Evolutionary conservation across 2,797 vertebrate species (phyloP), one percentile per base, ranked within the genome.

Genomic region (Pempheris klunzingeri): DNA sequence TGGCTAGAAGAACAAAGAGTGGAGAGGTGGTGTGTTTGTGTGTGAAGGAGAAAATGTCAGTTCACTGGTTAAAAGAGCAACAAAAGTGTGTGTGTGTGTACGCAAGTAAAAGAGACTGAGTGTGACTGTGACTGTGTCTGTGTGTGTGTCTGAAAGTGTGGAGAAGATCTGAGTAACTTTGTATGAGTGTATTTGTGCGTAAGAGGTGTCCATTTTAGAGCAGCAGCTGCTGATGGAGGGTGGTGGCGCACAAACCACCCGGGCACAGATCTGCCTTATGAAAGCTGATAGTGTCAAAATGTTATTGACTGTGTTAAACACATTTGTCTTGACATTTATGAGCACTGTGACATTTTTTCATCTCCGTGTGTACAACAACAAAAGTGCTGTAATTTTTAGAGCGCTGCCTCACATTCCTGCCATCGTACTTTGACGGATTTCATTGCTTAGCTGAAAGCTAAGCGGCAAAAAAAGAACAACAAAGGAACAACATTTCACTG

Each of bases 1-100:
- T 59, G 82, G 77, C 70, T 71, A 41, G 20, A 78, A 75, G 87
- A 87, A 83, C 70, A 87, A 80, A 83, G 75, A 88, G 68, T 38
- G 64, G 54, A 70, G 62, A 60, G 46, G 46, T 54, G 44, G 61
- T 32, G 77, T 53, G 71, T n/a, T 60, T 20, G 36, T 43, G 70
- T 17, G 39, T 24, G 22, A 58, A 20, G 8, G 26, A 39, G 55
- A 22, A 34, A 58, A 1, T 22, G 55, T 12, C 22, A 39, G 55
- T 24, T 39, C 36, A 24, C 34, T 1, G 22, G 55, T 58, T 32
- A 58, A 58, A 80, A 76, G 77, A 78, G 59, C 59, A 67, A 30
- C 64, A 67, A 68, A 71, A 49, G 44, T 10, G 58, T 39, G 53
- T 13, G 62, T 7, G 59, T 4, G 26, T 32, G 30, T 32, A 32